Base-by-base conservation (phyloP, 2,113 vertebrate genomes). In the Tragelaphus scriptus region DNA sequence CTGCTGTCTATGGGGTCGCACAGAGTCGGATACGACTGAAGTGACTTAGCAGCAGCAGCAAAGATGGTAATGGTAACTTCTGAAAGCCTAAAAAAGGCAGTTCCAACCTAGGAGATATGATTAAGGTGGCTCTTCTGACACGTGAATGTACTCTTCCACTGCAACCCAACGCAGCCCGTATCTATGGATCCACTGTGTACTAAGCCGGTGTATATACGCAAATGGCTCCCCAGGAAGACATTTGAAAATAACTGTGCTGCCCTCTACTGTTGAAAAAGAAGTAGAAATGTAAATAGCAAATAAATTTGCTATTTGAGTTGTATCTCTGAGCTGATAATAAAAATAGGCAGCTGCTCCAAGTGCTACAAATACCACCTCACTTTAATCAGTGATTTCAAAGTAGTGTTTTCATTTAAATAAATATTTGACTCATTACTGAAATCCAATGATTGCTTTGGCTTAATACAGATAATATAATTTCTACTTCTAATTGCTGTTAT, bases 241-340 rank as follows among this genome's bases (percentile, higher is more conserved):
- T 65, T 58, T 49, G 51, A 56, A 55, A 61, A 55, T 80, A 49
- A 40, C 61, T 47, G 88, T 63, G 85, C 88, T 97, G 94, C 91
- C 94, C 90, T 94, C 95, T 95, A 53, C 53, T 90, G 94, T 44
- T 92, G 90, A 44, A 51, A 96, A 81, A 51, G 30, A 47, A 75
- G 8, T 36, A 77, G 30, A n/a, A 71, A 53, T 26, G 8, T 6
- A 94, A 68, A 49, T 6, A 30, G 58, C 65, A 86, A 44, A 49
- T 16, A 65, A 49, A 68, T 80, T 40, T 55, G 23, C 14, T 86
- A 56, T 12, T 36, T 36, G 44, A 40, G 9, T 3, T 40, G 4
- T 13, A 14, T n/a, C n/a, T n/a, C 40, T 36, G 28, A 89, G 10
- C 19, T 56, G 79, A 56, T 2, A 40, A 77, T n/a, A 28, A 28